Percentiles rank a stretch among this genome's conserved stretches.
These are phyloP conservation scores for Thalpophila matura DNA, from an alignment of 2,888 invertebrate species.

Conservation along the genomic window DNA sequence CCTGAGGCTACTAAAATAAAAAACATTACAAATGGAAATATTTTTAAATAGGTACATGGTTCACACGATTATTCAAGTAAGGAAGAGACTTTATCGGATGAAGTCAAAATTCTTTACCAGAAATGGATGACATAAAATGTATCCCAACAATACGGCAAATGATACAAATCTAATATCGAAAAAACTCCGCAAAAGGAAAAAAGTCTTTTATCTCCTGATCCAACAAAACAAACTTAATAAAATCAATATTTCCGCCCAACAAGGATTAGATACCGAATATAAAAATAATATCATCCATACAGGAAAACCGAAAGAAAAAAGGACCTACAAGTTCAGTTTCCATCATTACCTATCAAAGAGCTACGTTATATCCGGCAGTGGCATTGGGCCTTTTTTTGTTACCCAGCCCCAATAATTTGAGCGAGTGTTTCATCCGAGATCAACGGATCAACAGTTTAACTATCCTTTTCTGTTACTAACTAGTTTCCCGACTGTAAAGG, in stretches of 20 bases:
- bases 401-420: constrained; percentile 47
- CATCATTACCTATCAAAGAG: constrained; percentile 47
- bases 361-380: constrained; percentile 32
- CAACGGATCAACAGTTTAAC: constrained; percentile 54
- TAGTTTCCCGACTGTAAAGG: constrained; percentile 31
- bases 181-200: neutral
- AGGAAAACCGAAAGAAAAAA: constrained; percentile 26
- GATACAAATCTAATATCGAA: neutral
- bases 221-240: constrained; percentile 30
- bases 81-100: neutral
- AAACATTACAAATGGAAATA: neutral
- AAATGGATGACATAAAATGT: too few relatives aligned
- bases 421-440: constrained; percentile 45
- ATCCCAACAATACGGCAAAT: neutral
- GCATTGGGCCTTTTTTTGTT: constrained; percentile 43
- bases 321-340: constrained; percentile 9
- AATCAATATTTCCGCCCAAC: constrained; percentile 36
- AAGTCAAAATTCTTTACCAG: neutral
- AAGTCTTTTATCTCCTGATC: neutral
- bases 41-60: neutral
- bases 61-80: too few relatives aligned
- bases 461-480: constrained; percentile 48
- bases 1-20: neutral
- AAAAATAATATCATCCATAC: constrained; percentile 28
- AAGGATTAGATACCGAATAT: constrained; percentile 34